These are phyloP conservation scores for Drosophila leonis DNA, from an alignment of 2,888 invertebrate genomes.

Conservation along the genomic window DNA sequence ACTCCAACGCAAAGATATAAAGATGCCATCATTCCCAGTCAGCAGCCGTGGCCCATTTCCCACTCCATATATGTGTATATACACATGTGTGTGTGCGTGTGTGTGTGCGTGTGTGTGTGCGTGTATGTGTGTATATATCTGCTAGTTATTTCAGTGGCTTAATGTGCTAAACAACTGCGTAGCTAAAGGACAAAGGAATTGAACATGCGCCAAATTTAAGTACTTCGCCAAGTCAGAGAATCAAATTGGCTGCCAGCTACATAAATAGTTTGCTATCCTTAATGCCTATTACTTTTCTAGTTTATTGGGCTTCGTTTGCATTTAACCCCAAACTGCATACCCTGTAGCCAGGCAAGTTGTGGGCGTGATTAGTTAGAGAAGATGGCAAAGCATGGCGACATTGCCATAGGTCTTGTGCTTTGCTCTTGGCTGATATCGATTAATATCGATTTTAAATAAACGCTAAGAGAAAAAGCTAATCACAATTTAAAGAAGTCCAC, in stretches of 20 bases:
- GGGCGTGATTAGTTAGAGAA: neutral
- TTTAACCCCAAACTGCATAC: conserved; percentile 15
- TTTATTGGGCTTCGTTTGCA: conserved; percentile 22
- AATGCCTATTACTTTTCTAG: conserved; percentile 29
- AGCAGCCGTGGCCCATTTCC: conserved; percentile 26
- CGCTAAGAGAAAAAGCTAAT: neutral
- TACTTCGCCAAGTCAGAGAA: conserved; percentile 31
- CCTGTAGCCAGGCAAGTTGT: neutral
- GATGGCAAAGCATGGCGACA: no score
- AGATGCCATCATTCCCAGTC: conserved; percentile 55
- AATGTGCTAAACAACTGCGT: conserved; percentile 73
- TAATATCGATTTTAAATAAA: neutral
- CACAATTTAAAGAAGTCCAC: no score
- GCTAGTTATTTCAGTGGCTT: conserved; percentile 70
- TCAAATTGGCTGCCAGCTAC: conserved; percentile 25
- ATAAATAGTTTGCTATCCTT: conserved; percentile 21
- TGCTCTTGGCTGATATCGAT: neutral
- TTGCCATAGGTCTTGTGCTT: no score
- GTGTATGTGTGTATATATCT: conserved; percentile 4
- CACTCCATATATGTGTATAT: neutral
- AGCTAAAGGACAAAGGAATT: conserved; percentile 49
- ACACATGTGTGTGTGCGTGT: neutral
- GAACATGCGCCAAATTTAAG: conserved; percentile 57
- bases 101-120: neutral
- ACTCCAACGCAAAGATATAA: conserved; percentile 59